Base-by-base conservation (phyloP, 1,140 invertebrate species). In the Ridgeia piscesae region DNA sequence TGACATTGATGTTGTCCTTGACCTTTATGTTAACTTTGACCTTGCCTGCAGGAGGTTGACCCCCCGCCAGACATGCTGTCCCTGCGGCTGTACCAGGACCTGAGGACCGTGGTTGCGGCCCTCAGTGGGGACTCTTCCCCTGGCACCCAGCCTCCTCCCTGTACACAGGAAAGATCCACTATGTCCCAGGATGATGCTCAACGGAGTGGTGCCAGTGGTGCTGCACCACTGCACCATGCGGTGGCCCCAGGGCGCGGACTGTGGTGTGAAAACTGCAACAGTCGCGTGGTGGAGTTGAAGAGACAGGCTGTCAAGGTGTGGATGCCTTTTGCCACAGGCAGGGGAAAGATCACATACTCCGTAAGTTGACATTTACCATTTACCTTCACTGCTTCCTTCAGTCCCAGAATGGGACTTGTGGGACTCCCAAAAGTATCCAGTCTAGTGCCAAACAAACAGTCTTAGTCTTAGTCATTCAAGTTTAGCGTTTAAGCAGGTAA, bases 201-300 rank as follows among this genome's bases (percentile, higher is more conserved):
- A 21, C 11, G 27, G 58, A 77, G 58, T 21, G 58, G 58, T 77
- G 58, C 58, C 2, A 77, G 58, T 77, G 58, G 58, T 77, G 58
- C 27, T 2, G 27, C 42, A 42, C 42, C 42, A 42, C 42, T 42
- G 42, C 42, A 11, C 42, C 27, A 31, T 77, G 58, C 2, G 58
- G 58, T 77, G 58, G 17, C 58, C 27, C 58, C 58, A 21, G 58
- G 58, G 58, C 89, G 89, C 1, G 89, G 89, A 21, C 35, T 91
- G 35, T 91, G 91, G 91, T 91, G 91, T n/a, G 91, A 91, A 1
- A 42, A 42, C 14, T 91, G 91, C 33, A 91, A 91, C 42, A 91
- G 91, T 58, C 91, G 91, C 4, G 33, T 91, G 21, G 91, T 91
- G 34, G 91, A 91, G 33, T 33, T 91, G 33, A 91, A 91, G 50